Evolutionary conservation across 2,113 vertebrate genomes (phyloP).

Genomic region (Phoenicopterus ruber): DNA sequence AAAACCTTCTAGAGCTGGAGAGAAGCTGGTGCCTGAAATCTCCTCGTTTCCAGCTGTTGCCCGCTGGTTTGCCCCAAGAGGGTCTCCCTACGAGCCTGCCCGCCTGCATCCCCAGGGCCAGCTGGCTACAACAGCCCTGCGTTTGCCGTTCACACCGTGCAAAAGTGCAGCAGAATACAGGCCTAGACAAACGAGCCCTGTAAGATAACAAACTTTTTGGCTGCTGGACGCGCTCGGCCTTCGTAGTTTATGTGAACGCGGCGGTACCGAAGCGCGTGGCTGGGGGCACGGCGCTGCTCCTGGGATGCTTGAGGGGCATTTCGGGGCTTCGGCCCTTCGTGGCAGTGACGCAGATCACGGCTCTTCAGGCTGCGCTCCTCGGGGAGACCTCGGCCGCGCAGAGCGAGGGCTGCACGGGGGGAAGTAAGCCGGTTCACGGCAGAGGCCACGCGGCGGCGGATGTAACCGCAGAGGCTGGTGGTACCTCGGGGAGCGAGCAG

Average conservation of each 20-base stretch:
- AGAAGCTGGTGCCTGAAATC: not conserved
- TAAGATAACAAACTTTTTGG: not conserved
- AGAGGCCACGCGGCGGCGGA: not conserved
- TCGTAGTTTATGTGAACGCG: fast-evolving
- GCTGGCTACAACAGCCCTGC: not conserved
- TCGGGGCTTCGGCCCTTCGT: not conserved
- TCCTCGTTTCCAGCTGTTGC: not conserved
- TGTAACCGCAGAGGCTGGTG: not conserved
- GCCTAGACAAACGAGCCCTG: fast-evolving
- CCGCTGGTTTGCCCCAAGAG: not conserved
- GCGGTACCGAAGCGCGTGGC: not conserved
- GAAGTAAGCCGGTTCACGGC: not conserved
- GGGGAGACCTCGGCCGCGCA: fast-evolving
- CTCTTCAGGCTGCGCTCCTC: not conserved
- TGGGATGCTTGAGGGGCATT: not conserved
- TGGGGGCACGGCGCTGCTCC: not conserved
- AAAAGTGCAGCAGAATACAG: not conserved
- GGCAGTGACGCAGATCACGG: not conserved
- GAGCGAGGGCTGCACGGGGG: not conserved
- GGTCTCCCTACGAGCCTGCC: not conserved
- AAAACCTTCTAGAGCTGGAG: not conserved
- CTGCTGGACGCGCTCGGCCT: not conserved
- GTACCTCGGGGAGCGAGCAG: not conserved
- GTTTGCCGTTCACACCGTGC: fast-evolving
- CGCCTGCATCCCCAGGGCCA: no score